These are phyloP conservation scores for Aelia acuminata DNA, from an alignment of 2,888 invertebrate genomes.

Conservation along the genomic window DNA sequence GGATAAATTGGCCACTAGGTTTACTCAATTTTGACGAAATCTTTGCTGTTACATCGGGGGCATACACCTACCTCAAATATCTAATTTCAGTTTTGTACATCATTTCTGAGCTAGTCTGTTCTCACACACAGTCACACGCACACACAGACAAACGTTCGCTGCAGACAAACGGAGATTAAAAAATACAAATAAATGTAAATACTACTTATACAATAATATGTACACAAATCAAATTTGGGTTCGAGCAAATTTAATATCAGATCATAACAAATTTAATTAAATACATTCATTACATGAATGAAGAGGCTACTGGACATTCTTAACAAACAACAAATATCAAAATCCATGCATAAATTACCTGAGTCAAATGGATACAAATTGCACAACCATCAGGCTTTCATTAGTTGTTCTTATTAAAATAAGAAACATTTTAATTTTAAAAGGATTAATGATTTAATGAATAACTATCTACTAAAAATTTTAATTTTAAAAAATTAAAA, in stretches of 20 bases:
- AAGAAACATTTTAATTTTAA: background rate
- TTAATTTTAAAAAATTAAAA: no score
- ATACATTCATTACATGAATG: background rate
- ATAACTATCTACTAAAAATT: background rate
- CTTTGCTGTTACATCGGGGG: no score
- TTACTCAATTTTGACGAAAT: no score
- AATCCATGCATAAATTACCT: constrained; percentile 23
- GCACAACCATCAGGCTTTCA: background rate
- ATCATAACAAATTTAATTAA: background rate
- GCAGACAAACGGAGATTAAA: no score
- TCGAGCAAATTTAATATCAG: background rate
- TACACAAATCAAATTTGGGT: background rate
- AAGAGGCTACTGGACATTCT: background rate
- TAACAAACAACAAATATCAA: background rate
- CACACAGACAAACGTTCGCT: no score
- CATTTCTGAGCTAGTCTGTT: no score
- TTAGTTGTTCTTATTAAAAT: background rate
- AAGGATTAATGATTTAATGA: background rate
- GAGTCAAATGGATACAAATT: background rate
- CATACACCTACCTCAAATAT: no score
- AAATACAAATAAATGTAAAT: background rate
- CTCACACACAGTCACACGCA: no score
- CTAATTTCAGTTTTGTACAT: no score
- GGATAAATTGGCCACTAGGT: no score
- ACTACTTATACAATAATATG: background rate